Evolutionary conservation across 2,888 invertebrate genomes (phyloP).

Genomic region (Tenthredo notha): DNA sequence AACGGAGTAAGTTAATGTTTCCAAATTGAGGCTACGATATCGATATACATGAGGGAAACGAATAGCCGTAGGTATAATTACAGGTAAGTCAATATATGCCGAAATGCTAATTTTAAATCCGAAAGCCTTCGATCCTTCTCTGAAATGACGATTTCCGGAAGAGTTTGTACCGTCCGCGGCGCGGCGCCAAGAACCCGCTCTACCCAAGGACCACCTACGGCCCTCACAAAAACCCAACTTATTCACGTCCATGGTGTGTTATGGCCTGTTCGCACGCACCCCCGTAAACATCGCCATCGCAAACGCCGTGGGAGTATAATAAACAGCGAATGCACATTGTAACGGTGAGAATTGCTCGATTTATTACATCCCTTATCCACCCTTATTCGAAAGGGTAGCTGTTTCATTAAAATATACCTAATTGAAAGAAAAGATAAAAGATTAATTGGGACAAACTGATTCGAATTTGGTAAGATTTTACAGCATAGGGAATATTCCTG

Average conservation of each 20-base stretch:
- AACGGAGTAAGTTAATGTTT: background rate
- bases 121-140: background rate
- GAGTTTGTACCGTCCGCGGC: background rate
- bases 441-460: background rate
- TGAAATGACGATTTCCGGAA: conserved; percentile 25
- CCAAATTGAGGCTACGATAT: background rate
- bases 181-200: background rate
- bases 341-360: background rate
- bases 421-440: background rate
- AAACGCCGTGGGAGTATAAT: conserved; percentile 36
- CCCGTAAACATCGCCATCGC: conserved; percentile 10
- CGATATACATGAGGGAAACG: background rate
- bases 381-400: background rate
- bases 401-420: background rate
- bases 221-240: conserved; percentile 4
- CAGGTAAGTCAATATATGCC: background rate
- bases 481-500: background rate
- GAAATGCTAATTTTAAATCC: background rate
- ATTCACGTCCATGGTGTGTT: conserved; percentile 57
- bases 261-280: conserved; percentile 64
- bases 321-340: conserved; percentile 17
- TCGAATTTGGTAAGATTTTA: background rate
- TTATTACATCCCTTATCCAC: background rate
- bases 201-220: conserved; percentile 34
- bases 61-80: background rate